A percentile compares a stretch with the other conserved stretches of the same genome.
These are phyloP conservation scores for Apodemus speciosus DNA, from an alignment of 2,113 vertebrate genomes.

Conservation along the genomic window DNA sequence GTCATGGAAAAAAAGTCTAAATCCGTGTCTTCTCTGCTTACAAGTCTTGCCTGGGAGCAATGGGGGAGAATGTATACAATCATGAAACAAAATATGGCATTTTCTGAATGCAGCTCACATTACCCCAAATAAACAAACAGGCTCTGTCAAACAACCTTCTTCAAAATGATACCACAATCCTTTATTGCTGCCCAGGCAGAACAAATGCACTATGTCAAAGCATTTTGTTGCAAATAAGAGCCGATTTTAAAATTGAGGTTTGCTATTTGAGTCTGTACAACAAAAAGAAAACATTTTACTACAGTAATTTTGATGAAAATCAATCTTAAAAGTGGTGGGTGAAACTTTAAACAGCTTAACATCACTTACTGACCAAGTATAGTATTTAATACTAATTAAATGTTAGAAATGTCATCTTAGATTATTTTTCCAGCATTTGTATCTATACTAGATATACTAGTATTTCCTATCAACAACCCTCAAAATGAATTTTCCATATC, in stretches of 20 bases:
- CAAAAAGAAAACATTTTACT: conserved; percentile 90
- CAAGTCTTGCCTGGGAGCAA: conserved; percentile 90
- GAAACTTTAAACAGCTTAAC: conserved; percentile 88
- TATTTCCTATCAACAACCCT: conserved; percentile 76
- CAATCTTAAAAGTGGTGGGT: conserved; percentile 85
- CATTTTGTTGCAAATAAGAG: conserved; percentile 88
- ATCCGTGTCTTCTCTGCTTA: conserved; percentile 89
- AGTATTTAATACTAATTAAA: conserved; percentile 85
- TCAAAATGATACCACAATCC: conserved; percentile 89
- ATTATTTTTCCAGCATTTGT: conserved; percentile 85
- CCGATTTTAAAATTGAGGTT: conserved; percentile 89
- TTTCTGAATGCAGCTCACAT: conserved; percentile 89
- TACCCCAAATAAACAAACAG: conserved; percentile 90
- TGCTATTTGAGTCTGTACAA: conserved; percentile 87
- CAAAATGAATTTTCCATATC: conserved; percentile 71
- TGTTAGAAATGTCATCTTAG: conserved; percentile 81
- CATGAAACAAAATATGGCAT: conserved; percentile 90
- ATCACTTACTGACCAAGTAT: conserved; percentile 85
- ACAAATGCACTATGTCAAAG: conserved; percentile 91
- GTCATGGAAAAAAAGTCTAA: conserved; percentile 86
- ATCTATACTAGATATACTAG: conserved; percentile 77
- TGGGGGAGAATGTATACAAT: conserved; percentile 90
- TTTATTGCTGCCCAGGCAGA: conserved; percentile 86
- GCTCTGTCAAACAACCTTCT: conserved; percentile 89
- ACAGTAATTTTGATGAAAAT: conserved; percentile 89